phyloP scores from a whole-genome alignment of 2,113 vertebrate species.

The Chaetura pelagica region DNA sequence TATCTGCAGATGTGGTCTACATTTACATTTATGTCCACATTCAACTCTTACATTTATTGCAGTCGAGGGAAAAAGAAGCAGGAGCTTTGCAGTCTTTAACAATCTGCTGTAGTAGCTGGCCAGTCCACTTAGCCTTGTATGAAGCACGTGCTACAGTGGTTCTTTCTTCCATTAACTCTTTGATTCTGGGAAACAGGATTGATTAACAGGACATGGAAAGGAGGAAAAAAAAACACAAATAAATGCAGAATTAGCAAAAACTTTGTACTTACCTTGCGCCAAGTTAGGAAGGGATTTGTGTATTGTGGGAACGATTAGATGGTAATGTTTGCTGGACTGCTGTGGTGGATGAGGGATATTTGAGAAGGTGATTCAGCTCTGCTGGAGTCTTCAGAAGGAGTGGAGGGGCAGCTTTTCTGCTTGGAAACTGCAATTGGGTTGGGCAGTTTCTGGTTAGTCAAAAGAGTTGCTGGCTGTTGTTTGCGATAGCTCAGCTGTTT shows the following conservation, averaged over 20 bases:
- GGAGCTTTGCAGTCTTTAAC: constrained; percentile 26
- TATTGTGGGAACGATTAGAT: neutral
- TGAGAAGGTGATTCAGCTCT: neutral
- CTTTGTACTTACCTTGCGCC: neutral
- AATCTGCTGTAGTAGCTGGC: constrained; percentile 47
- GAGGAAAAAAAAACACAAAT: neutral
- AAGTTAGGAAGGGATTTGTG: neutral
- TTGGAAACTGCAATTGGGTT: neutral
- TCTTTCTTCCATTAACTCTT: constrained; percentile 50
- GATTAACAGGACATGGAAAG: neutral
- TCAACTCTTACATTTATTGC: neutral
- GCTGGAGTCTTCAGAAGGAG: neutral
- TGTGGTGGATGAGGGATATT: neutral
- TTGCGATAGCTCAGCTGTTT: constrained; percentile 14
- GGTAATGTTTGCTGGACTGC: neutral
- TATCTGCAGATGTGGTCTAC: constrained; percentile 54
- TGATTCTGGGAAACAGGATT: neutral
- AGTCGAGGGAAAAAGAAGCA: neutral
- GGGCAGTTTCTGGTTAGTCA: constrained; percentile 7
- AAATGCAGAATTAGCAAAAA: neutral
- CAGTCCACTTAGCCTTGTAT: neutral
- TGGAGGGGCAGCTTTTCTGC: neutral
- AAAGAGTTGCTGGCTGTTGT: neutral
- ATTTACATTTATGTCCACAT: constrained; percentile 38
- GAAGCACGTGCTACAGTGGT: neutral